Conservation (phyloP, 2,113 vertebrate species). For the Anthoscopus minutus region DNA sequence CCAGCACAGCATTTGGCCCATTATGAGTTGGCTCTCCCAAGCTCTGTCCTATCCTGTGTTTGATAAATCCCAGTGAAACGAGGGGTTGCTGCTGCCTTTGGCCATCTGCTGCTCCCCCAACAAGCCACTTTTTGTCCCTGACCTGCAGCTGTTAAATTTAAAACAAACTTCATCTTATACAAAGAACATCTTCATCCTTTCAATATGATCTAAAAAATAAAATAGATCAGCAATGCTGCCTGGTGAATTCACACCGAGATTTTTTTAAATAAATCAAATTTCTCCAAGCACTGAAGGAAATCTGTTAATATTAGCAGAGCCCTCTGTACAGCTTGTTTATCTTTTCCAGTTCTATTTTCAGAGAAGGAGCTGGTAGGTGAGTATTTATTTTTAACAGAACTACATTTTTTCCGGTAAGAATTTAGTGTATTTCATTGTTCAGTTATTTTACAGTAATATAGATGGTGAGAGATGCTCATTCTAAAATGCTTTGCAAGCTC, state of each 20-base stretch:
- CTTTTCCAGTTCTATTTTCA: not conserved
- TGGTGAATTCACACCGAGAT: not conserved
- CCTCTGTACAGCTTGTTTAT: not conserved
- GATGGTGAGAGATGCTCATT: not conserved
- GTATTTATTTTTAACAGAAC: not conserved
- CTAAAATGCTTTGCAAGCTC: not conserved
- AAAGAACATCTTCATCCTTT: not conserved
- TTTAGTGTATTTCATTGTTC: not conserved
- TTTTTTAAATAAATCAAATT: not conserved
- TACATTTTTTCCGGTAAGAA: not conserved
- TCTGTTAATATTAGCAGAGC: not conserved
- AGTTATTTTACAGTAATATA: not conserved
- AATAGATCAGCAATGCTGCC: not conserved
- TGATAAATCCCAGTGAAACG: not conserved
- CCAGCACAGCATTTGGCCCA: not conserved
- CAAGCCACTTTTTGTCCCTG: not conserved
- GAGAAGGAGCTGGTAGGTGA: not conserved
- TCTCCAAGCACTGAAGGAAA: not conserved
- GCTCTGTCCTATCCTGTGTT: not conserved
- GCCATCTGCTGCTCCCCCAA: not conserved
- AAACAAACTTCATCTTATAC: not conserved
- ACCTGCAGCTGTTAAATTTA: not conserved
- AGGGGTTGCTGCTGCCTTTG: not conserved
- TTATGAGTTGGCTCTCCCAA: rapidly evolving
- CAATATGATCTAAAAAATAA: not conserved